Evolutionary conservation across 2,888 invertebrate species (phyloP).

Genomic region (Drosophila kuntzei): DNA sequence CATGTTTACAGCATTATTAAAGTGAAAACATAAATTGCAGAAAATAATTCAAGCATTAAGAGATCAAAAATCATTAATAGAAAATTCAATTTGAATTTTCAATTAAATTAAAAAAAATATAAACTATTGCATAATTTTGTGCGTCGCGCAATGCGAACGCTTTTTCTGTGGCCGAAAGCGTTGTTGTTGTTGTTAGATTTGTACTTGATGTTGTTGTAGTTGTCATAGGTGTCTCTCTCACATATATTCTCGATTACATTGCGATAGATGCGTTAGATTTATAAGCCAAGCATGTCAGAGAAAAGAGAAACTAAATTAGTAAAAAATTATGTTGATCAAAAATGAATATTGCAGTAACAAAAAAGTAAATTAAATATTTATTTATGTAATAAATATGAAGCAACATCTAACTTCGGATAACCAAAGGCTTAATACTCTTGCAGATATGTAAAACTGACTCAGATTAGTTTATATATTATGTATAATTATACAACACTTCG

Average conservation of each 20-base stretch:
- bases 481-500: background rate
- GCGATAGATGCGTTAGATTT: slow-evolving; percentile 75
- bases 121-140: slow-evolving; percentile 76
- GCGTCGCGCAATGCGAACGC: slow-evolving; percentile 50
- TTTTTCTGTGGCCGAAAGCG: slow-evolving; percentile 62
- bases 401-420: background rate
- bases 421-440: slow-evolving; percentile 2
- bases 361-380: background rate
- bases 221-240: slow-evolving; percentile 40
- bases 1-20: slow-evolving; percentile 68
- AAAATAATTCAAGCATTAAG: slow-evolving; percentile 69
- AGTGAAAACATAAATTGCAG: slow-evolving; percentile 63
- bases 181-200: slow-evolving; percentile 41
- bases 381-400: background rate
- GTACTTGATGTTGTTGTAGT: slow-evolving; percentile 28
- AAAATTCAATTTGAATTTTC: slow-evolving; percentile 58
- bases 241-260: slow-evolving; percentile 65
- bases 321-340: slow-evolving; percentile 71
- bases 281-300: slow-evolving; percentile 84
- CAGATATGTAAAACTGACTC: background rate
- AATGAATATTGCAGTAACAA: slow-evolving; percentile 21
- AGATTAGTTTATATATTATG: background rate
- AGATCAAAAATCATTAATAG: slow-evolving; percentile 61
- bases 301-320: slow-evolving; percentile 84
- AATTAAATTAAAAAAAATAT: slow-evolving; percentile 42